Evolutionary conservation across 2,113 vertebrate genomes (phyloP).

Genomic region (Nothocercus nigrocapillus): DNA sequence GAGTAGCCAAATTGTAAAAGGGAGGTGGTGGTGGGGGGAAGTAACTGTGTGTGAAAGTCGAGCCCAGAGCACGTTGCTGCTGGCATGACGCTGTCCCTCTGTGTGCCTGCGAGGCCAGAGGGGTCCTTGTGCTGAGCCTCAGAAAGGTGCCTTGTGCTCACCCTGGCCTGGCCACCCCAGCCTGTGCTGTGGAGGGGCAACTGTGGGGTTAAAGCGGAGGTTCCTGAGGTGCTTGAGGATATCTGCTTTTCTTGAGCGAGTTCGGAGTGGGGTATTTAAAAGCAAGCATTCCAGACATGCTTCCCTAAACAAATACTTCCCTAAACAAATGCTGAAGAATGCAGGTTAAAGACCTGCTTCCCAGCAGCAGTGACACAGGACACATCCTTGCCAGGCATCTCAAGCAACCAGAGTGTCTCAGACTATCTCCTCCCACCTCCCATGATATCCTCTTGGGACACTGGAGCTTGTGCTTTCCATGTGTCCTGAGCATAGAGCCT

Average conservation of each 20-base stretch:
- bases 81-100: background rate
- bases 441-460: background rate
- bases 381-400: background rate
- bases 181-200: background rate
- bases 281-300: slow-evolving; percentile 2
- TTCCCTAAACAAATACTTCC: too few species aligned
- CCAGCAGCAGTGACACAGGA: background rate
- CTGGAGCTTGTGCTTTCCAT: background rate
- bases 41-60: background rate
- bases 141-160: background rate
- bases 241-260: background rate
- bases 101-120: background rate
- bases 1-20: background rate
- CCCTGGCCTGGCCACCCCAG: background rate
- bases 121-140: background rate
- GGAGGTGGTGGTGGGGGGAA: background rate
- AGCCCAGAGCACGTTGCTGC: background rate
- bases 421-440: background rate
- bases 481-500: background rate
- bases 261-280: slow-evolving; percentile 12
- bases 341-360: slow-evolving; percentile 1
- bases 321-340: background rate
- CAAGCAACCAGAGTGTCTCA: background rate
- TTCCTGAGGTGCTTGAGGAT: background rate
- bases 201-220: background rate